These are phyloP conservation scores for Nasonia giraulti DNA, from an alignment of 1,140 invertebrate species.

Conservation along the genomic window DNA sequence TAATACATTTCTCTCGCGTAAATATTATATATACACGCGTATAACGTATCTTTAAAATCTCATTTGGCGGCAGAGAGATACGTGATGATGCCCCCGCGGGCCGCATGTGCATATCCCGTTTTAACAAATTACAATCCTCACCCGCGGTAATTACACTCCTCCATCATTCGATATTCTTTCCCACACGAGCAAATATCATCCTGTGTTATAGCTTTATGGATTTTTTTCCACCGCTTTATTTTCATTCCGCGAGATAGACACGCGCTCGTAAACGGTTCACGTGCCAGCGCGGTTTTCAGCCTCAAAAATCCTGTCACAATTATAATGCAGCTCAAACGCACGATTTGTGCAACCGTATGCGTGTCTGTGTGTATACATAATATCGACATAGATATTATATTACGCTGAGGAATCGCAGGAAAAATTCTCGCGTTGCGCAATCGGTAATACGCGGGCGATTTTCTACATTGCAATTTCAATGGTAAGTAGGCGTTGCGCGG, in stretches of 20 bases:
- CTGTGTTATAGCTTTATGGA: background rate
- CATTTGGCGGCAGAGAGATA: background rate
- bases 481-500: constrained; percentile 18
- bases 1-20: background rate
- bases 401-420: background rate
- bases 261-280: background rate
- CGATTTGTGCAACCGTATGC: background rate
- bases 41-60: constrained; percentile 1
- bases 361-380: background rate
- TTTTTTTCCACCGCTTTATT: background rate
- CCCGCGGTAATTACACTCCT: background rate
- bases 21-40: background rate
- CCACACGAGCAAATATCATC: background rate
- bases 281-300: background rate
- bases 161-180: constrained; percentile 1
- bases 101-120: background rate
- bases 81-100: background rate
- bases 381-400: background rate
- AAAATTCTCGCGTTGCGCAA: background rate
- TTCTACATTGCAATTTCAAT: constrained; percentile 35
- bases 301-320: background rate
- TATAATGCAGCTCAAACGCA: background rate
- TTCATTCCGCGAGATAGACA: background rate
- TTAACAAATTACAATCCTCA: constrained; percentile 1
- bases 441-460: background rate